Evolutionary conservation across 2,888 invertebrate genomes (phyloP).

Genomic region (Harpalus rubripes): DNA sequence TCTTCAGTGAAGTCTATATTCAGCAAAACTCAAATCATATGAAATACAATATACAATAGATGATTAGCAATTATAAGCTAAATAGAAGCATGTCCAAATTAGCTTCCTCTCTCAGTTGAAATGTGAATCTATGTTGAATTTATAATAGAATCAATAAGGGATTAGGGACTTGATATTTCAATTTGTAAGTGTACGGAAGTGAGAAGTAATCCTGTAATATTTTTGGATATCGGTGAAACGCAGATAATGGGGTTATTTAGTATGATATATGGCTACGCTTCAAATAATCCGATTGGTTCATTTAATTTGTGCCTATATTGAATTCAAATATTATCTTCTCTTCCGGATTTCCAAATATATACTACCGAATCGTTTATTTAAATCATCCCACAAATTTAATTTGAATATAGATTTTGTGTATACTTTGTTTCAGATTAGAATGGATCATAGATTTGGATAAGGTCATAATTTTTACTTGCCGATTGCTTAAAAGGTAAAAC

Average conservation of each 20-base stretch:
- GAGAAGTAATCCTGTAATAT: conserved; percentile 46
- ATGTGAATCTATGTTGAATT: neutral
- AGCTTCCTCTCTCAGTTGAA: neutral
- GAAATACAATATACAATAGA: neutral
- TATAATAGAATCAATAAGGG: conserved; percentile 22
- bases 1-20: too few relatives aligned
- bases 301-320: conserved; percentile 43
- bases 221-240: conserved; percentile 33
- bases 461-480: too few relatives aligned
- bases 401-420: neutral
- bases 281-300: conserved; percentile 31
- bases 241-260: conserved; percentile 24
- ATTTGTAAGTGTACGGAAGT: conserved; percentile 48
- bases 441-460: too few relatives aligned
- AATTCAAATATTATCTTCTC: conserved; percentile 3
- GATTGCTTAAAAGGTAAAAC: too few relatives aligned
- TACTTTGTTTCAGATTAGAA: too few relatives aligned
- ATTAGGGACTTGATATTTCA: conserved; percentile 23
- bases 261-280: conserved; percentile 26
- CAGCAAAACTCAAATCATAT: neutral
- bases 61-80: neutral
- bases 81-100: neutral
- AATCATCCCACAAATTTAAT: neutral
- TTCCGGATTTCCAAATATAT: conserved; percentile 8
- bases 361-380: neutral